A percentile compares a stretch with the other conserved stretches of the same genome.
phyloP scores from a whole-genome alignment of 2,797 vertebrate species.

The Gambelia wislizenii region DNA sequence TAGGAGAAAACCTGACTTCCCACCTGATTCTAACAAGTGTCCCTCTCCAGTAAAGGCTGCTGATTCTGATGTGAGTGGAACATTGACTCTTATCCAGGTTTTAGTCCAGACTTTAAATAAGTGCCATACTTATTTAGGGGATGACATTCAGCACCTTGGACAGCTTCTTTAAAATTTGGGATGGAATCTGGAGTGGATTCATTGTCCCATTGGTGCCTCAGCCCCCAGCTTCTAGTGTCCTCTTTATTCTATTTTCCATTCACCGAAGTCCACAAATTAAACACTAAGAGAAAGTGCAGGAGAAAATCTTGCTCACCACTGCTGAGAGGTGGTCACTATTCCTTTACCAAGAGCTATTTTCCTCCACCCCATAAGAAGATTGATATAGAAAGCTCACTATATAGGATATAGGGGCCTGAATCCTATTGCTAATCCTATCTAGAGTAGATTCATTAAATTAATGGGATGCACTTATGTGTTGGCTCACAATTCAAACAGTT shows the following conservation, averaged over 20 bases:
- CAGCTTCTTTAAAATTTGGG: no score
- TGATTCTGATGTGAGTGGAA: no score
- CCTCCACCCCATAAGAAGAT: no score
- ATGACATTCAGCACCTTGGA: no score
- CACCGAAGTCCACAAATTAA: background rate
- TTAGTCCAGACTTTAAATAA: no score
- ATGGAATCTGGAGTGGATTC: no score
- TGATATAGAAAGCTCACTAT: background rate
- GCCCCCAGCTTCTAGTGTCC: background rate
- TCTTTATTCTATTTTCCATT: background rate
- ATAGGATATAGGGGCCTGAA: background rate
- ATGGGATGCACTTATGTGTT: no score
- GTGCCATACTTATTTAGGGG: no score
- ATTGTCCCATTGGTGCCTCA: background rate
- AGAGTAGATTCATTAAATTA: no score
- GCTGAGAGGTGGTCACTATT: background rate
- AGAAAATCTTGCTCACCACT: background rate
- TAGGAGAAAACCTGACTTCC: background rate
- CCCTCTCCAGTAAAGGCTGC: background rate
- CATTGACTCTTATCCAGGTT: no score
- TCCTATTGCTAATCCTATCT: no score
- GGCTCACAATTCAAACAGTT: no score
- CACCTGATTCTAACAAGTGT: background rate
- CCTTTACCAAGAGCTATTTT: background rate
- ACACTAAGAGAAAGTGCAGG: background rate